Base-by-base conservation (phyloP, 2,797 vertebrate genomes). In the Amblyopsis hoosieri region DNA sequence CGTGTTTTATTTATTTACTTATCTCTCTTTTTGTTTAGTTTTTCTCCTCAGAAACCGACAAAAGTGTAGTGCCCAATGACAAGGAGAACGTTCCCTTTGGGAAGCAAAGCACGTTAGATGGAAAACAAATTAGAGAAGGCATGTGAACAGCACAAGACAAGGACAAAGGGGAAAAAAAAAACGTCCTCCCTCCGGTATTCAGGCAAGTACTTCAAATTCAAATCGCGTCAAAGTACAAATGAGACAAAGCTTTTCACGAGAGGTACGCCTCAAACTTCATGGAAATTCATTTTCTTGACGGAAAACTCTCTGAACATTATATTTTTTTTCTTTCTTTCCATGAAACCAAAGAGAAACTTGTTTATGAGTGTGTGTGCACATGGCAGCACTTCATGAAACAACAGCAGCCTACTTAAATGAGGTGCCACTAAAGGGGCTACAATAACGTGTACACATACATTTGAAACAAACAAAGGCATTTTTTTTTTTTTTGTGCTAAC, bases 401-500 rank as follows among this genome's bases (percentile, higher is more conserved):
- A 55, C 56, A 59, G 59, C 64, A 48, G 4, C 45, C 46, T 70
- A 71, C 67, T 82, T 71, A 74, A 71, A 84, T 66, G 53, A 73
- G 74, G 79, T 78, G 77, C 76, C 75, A 81, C 72, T 71, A 57
- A 75, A 46, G 31, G 70, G 64, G 69, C 69, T 71, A 56, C 37
- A 67, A 60, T 60, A 63, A 76, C 75, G 51, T 75, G 62, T 66
- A 66, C 69, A 69, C 60, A 68, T 65, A 65, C 67, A 74, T 61
- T 72, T 65, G 23, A 54, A 76, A 85, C 67, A 76, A 83, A 79
- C 67, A 76, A 83, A 79, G 65, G 72, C 54, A 23, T 23, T 71
- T 84, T 86, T 87, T 88, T 23, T 71, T 84, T 86, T 82, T 23
- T 23, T 23, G 23, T 78, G 78, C 79, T 71, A 75, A 77, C 65